These are phyloP conservation scores for Protomyctophum bolini DNA, from an alignment of 2,113 vertebrate species.

Conservation along the genomic window DNA sequence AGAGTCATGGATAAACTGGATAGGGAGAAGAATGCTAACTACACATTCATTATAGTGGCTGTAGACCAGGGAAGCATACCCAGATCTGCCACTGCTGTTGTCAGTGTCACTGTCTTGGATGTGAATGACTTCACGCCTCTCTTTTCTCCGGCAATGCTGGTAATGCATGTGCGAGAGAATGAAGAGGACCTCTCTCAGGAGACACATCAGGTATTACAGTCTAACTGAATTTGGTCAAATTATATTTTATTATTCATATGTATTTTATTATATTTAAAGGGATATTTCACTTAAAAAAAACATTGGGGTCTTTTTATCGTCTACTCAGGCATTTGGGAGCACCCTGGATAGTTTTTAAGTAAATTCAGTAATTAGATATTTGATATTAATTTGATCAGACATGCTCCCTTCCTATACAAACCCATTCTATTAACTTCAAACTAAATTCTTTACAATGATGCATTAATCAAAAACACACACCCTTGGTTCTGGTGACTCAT, in stretches of 20 bases:
- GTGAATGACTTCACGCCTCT: constrained; percentile 59
- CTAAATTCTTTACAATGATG: no score
- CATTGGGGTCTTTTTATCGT: no score
- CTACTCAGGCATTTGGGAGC: no score
- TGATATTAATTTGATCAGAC: no score
- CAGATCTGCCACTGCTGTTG: constrained; percentile 42
- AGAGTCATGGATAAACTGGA: constrained; percentile 69
- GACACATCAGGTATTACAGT: constrained; percentile 45
- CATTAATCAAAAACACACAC: no score
- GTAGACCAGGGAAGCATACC: constrained; percentile 49
- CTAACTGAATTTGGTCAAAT: neutral
- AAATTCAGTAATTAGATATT: no score
- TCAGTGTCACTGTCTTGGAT: constrained; percentile 60
- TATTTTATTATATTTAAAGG: no score
- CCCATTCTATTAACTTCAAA: no score
- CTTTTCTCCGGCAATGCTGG: constrained; percentile 56
- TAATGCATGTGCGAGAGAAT: constrained; percentile 55
- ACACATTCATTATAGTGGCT: constrained; percentile 44
- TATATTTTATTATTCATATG: neutral
- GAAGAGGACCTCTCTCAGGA: constrained; percentile 37
- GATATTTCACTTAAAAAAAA: no score
- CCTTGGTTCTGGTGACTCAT: no score
- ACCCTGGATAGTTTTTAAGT: no score
- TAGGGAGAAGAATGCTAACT: constrained; percentile 65
- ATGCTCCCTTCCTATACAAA: no score